Percentiles rank a stretch among this genome's conserved stretches.
These are phyloP conservation scores for Noctua comes DNA, from an alignment of 2,888 invertebrate genomes.

Conservation along the genomic window DNA sequence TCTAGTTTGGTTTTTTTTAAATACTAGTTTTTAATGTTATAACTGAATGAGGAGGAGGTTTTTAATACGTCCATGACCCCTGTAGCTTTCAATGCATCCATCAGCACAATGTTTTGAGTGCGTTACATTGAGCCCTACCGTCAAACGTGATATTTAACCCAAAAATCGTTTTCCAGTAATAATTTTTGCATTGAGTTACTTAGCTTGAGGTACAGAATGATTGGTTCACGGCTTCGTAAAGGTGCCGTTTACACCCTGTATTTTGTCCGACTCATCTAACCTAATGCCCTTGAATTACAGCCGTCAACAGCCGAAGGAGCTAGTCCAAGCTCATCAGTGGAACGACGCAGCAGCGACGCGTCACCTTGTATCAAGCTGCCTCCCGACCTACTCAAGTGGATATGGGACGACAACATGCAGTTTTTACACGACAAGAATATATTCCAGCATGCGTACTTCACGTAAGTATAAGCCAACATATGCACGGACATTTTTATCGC, in stretches of 20 bases:
- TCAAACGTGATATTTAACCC: not conserved
- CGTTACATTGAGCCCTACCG: not conserved
- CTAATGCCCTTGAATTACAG: slow-evolving; percentile 63
- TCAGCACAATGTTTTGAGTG: not conserved
- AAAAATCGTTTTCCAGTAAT: not conserved
- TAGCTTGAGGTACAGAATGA: not conserved
- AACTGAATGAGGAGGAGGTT: no score
- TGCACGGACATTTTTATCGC: no score
- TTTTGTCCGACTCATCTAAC: no score
- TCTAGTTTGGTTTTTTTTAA: no score
- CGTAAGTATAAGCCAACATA: slow-evolving; percentile 88
- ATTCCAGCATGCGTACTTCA: slow-evolving; percentile 98
- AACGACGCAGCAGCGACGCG: slow-evolving; percentile 74
- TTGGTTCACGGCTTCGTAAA: not conserved
- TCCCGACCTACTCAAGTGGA: slow-evolving; percentile 97
- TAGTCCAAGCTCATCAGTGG: slow-evolving; percentile 73
- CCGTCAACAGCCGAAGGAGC: slow-evolving; percentile 82
- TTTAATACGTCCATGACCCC: not conserved
- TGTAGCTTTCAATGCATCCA: not conserved
- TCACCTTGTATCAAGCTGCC: slow-evolving; percentile 91
- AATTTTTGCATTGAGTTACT: no score
- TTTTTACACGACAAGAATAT: slow-evolving; percentile 98
- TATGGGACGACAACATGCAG: slow-evolving; percentile 99
- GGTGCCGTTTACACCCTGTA: not conserved
- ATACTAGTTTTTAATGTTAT: no score